Evolutionary conservation across 2,797 vertebrate species (phyloP), one percentile per base, ranked within the genome.

Genomic region (Merluccius polli): DNA sequence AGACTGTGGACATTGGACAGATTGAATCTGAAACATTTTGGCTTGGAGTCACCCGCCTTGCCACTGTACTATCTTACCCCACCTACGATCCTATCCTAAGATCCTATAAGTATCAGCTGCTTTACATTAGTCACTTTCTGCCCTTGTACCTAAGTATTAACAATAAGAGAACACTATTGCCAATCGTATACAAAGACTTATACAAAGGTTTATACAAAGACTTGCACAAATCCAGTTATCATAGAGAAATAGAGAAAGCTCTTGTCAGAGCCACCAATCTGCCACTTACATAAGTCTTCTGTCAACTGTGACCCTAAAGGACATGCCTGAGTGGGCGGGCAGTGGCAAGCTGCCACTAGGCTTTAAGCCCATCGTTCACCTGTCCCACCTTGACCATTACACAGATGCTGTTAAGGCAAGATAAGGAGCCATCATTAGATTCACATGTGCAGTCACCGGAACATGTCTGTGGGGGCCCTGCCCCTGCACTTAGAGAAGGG

Each of bases 391-490:
- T 74, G 31, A 63, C 71, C 73, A 89, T 83, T 65, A 41, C 83
- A 82, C 92, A 92, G 88, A 87, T 92, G 90, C 70, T 86, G 82
- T 81, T 29, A 82, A 71, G 77, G 81, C 68, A 67, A 80, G 70
- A 83, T 80, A 77, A 83, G 71, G 69, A 82, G 73, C 74, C 75
- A 38, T 75, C 59, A 41, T 78, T 81, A 74, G 83, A 59, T 71
- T 78, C 76, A 79, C 59, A 84, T 44, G 67, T 85, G 87, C 79
- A 85, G 35, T 63, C 79, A 75, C 85, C 68, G 72, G 52, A 81
- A 75, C 78, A 68, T 63, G 52, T 78, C 69, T 65, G 24, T 21
- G 75, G 32, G 35, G 63, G 71, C 44, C 73, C 63, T 24, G 70
- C 32, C 29, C 63, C 65, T 32, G 75, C 73, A 73, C 70, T 41